phyloP scores from a whole-genome alignment of 92 coral and sea anemone species.

The Galaxea fascicularis region DNA sequence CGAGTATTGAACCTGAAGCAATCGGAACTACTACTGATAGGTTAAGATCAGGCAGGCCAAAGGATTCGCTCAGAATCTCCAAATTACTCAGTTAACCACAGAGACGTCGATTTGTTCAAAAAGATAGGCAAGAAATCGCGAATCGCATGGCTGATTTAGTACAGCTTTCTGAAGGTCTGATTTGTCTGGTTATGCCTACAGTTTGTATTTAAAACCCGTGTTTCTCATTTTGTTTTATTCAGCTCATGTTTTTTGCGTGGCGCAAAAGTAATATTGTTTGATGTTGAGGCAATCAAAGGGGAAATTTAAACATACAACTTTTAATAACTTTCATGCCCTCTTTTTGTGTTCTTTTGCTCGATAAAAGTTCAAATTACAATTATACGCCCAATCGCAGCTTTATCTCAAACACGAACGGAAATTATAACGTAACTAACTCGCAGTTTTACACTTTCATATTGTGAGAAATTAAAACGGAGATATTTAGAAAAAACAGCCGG shows the following conservation, averaged over 20 bases:
- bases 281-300: background rate
- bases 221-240: background rate
- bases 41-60: background rate
- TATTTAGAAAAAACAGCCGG: background rate
- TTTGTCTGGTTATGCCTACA: too few species aligned
- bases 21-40: background rate
- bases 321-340: conserved; percentile 16
- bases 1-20: background rate
- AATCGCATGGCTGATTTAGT: background rate
- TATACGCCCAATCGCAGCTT: background rate
- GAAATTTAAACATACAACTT: background rate
- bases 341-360: background rate
- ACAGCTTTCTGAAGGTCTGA: background rate
- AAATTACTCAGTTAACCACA: background rate
- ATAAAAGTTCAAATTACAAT: background rate
- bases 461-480: background rate
- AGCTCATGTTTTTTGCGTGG: background rate
- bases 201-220: background rate
- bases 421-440: conserved; percentile 6
- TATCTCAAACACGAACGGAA: conserved; percentile 40
- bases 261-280: background rate
- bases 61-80: background rate
- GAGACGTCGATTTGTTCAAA: background rate
- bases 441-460: background rate
- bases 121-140: background rate